These are phyloP conservation scores for Limnephilus auricula DNA, from an alignment of 2,888 invertebrate genomes.

Conservation along the genomic window DNA sequence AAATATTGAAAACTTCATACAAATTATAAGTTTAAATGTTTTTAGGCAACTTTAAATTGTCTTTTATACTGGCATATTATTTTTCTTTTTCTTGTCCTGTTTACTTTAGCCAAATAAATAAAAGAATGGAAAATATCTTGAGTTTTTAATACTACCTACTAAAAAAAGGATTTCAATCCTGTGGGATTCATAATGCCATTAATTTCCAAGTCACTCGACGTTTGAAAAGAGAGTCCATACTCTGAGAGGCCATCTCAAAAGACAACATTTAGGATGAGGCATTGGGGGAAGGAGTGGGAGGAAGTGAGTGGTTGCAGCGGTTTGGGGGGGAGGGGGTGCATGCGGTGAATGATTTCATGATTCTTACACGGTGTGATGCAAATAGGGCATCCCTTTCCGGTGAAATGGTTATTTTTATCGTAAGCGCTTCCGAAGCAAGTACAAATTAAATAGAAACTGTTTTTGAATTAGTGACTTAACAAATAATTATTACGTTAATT, in stretches of 20 bases:
- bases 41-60: not conserved
- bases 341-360: conserved; percentile 40
- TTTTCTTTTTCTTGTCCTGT: not conserved
- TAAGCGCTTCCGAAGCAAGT: no score
- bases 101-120: not conserved
- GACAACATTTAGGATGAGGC: conserved; percentile 35
- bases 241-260: conserved; percentile 31
- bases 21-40: not conserved
- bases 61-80: not conserved
- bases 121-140: not conserved
- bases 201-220: conserved; percentile 29
- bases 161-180: conserved; percentile 3
- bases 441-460: no score
- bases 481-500: no score
- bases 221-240: conserved; percentile 25
- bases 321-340: not conserved
- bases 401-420: not conserved
- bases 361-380: conserved; percentile 4
- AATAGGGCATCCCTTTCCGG: not conserved
- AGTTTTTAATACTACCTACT: not conserved
- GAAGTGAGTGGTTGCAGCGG: not conserved
- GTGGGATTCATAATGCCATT: conserved; percentile 18
- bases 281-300: not conserved
- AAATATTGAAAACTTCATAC: no score
- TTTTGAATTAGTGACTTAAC: no score